Evolutionary conservation across 2,113 vertebrate species (phyloP), one percentile per base, ranked within the genome.

Genomic region (Tapirus terrestris): DNA sequence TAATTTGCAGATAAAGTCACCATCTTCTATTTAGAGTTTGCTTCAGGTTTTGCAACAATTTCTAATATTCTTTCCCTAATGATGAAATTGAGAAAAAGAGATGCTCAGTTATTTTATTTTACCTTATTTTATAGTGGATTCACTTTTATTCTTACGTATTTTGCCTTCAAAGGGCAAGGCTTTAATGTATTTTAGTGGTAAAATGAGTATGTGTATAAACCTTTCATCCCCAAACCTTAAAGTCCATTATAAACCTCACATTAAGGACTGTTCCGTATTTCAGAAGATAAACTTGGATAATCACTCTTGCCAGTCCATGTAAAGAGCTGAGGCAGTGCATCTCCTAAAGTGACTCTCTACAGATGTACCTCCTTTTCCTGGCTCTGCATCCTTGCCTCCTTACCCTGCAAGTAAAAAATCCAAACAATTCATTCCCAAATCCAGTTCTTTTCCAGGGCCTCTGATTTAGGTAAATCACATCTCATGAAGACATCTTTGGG

Each of bases 31-130:
- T 84, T 85, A 60, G 43, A 67, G 9, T 80, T 97, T 93, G 21
- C 21, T 72, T 88, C 29, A 80, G 27, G 48, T 83, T 96, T 77
- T 92, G 76, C 18, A 94, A 20, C 43, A 68, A 72, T 92, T 95
- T 87, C 48, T 45, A 73, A n/a, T 95, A 48, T 92, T 82, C 7
- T 67, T 43, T 27, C 13, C 25, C 23, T 73, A 80, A 51, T 89
- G 86, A 92, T 68, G 13, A 91, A 93, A 81, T 81, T 33, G 16
- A 45, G 43, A 60, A 9, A 81, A 84, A 86, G 31, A 96, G 25
- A 63, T 56, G 11, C 23, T 77, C 10, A 81, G 6, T 79, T 68
- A 97, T 76, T 96, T 39, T 39, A 39, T 39, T 39, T 39, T 82
- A 70, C 20, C 4, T 92, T 72, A 91, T 82, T 89, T 94, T 81